A percentile compares a stretch with the other conserved stretches of the same genome.
Evolutionary conservation across 2,888 invertebrate species (phyloP).

Genomic region (Monopis laevigella): DNA sequence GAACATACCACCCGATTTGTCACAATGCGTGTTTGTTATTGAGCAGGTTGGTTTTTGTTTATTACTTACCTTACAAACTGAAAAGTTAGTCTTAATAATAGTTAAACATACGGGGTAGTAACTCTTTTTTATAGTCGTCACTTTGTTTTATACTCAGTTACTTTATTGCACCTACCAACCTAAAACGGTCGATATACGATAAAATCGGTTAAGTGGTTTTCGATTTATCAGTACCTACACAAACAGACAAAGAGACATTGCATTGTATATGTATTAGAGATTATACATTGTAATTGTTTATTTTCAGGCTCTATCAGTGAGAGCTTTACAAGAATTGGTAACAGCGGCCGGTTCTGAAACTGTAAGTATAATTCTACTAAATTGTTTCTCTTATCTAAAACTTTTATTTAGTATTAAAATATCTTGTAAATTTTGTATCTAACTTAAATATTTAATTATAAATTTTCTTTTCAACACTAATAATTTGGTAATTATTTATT

Average conservation of each 20-base stretch:
- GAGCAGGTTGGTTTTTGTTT: constrained; percentile 73
- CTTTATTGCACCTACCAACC: too few relatives aligned
- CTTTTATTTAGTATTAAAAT: constrained; percentile 3
- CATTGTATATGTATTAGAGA: too few relatives aligned
- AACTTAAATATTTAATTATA: constrained; percentile 6
- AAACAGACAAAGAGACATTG: too few relatives aligned
- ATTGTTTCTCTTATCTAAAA: not conserved
- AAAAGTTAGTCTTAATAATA: too few relatives aligned
- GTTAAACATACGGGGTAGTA: too few relatives aligned
- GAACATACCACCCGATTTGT: constrained; percentile 96
- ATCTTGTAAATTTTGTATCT: constrained; percentile 1
- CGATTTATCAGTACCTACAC: too few relatives aligned
- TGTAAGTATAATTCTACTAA: constrained; percentile 69
- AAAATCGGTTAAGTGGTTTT: too few relatives aligned
- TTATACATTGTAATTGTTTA: constrained; percentile 12
- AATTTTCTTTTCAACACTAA: not conserved
- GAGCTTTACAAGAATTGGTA: constrained; percentile 98
- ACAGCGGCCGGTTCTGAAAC: constrained; percentile 94
- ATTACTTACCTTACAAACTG: too few relatives aligned
- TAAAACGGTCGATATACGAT: too few relatives aligned
- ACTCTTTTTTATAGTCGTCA: too few relatives aligned
- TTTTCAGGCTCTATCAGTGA: constrained; percentile 88
- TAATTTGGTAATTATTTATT: not conserved
- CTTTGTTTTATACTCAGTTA: too few relatives aligned
- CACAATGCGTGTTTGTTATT: constrained; percentile 98